Conservation (phyloP, 2,888 invertebrate genomes). For the Drosophila infuscata region DNA sequence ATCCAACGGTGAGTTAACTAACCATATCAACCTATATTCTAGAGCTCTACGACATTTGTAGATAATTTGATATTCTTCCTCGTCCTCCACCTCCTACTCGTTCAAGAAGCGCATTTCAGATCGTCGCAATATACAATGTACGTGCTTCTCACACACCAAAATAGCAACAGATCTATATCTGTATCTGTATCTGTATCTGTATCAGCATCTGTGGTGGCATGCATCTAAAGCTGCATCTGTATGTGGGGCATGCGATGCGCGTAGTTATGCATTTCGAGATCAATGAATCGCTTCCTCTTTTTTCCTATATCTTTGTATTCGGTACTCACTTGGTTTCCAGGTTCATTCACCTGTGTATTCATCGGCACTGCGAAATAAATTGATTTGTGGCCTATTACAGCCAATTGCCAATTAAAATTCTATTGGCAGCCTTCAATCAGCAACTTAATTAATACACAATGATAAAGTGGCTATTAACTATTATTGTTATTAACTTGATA, state of each 20-base stretch:
- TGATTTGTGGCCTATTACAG: background rate
- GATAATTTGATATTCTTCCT: background rate
- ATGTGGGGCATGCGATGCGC: conserved; percentile 24
- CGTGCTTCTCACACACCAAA: conserved; percentile 36
- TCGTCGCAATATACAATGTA: conserved; percentile 32
- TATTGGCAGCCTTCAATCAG: background rate
- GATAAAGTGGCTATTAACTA: background rate
- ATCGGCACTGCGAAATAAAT: background rate
- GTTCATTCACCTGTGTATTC: conserved; percentile 48
- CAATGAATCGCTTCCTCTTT: conserved; percentile 21
- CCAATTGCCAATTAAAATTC: background rate
- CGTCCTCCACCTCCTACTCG: background rate
- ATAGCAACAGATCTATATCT: conserved; percentile 24
- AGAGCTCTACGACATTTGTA: background rate
- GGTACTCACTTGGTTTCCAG: conserved; percentile 10
- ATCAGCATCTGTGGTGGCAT: conserved; percentile 13
- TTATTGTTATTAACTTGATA: background rate
- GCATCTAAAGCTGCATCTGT: conserved; percentile 4
- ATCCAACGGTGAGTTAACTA: conserved; percentile 88
- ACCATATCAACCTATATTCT: background rate
- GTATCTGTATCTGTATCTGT: background rate
- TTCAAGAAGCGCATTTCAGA: background rate
- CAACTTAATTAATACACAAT: background rate
- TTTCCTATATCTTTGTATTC: background rate
- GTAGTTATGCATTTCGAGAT: conserved; percentile 14